Conservation (phyloP, 2,797 vertebrate species). For the Delichon dasypus region DNA sequence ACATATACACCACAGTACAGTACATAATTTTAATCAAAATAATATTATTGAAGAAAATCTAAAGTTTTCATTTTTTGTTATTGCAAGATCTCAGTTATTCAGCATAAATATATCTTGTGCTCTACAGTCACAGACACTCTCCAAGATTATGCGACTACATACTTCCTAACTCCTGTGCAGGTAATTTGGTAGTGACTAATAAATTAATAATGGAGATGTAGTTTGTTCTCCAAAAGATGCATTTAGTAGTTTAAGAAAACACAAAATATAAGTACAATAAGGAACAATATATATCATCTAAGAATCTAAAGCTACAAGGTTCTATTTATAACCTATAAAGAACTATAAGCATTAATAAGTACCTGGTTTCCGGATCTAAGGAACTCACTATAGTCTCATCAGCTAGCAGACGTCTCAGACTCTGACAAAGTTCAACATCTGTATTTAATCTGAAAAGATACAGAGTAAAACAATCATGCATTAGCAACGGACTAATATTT, state of each 20-base stretch:
- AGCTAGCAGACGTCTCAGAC: conserved; percentile 85
- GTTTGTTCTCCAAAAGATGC: neutral
- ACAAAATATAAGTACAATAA: neutral
- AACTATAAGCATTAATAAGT: neutral
- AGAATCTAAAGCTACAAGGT: neutral
- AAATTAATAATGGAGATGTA: neutral
- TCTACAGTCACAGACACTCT: neutral
- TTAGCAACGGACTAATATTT: neutral
- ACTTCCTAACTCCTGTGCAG: neutral
- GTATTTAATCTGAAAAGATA: conserved; percentile 88
- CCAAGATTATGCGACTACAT: neutral
- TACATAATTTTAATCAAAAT: neutral
- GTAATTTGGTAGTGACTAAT: neutral
- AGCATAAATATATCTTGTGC: neutral
- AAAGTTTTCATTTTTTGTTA: neutral
- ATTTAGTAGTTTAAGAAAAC: neutral
- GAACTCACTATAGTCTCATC: conserved; percentile 80
- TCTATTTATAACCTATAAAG: neutral
- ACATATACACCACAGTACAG: neutral
- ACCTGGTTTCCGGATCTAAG: conserved; percentile 93
- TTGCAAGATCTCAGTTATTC: neutral
- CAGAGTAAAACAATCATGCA: neutral
- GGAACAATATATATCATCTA: neutral
- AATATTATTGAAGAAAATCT: neutral
- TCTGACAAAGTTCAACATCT: conserved; percentile 90